These are phyloP conservation scores for Sterna hirundo DNA, from an alignment of 2,113 vertebrate genomes.

Conservation along the genomic window DNA sequence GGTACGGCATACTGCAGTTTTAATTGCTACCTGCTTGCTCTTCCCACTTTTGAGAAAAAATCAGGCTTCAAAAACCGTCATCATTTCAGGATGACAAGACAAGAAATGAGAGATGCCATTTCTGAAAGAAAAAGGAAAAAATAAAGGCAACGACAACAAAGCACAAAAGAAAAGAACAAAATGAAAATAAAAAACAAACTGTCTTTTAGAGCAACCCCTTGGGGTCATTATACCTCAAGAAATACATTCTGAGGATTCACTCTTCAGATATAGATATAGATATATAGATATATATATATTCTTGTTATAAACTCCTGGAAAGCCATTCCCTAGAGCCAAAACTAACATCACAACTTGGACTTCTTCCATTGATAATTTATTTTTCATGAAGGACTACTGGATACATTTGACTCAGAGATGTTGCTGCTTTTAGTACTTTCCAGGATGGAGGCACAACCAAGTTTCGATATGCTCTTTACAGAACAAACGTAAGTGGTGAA, in stretches of 20 bases:
- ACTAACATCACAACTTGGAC: background rate
- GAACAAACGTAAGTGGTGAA: background rate
- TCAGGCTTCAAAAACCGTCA: background rate
- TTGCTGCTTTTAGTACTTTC: background rate
- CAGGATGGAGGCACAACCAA: background rate
- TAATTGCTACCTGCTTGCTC: background rate
- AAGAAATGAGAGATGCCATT: background rate
- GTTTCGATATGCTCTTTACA: background rate
- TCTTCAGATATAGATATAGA: no score
- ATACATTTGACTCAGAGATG: background rate
- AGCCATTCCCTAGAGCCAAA: background rate
- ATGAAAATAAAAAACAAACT: background rate
- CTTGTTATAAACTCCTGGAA: background rate
- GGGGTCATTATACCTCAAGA: background rate
- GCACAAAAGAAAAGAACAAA: background rate
- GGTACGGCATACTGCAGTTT: background rate
- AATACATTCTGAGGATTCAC: background rate
- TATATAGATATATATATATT: background rate
- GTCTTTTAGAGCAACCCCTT: background rate
- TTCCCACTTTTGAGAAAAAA: background rate
- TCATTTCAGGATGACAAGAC: background rate
- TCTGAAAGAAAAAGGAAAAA: background rate
- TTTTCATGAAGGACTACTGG: background rate
- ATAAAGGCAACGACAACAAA: background rate
- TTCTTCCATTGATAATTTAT: background rate